Conservation (phyloP, 2,113 vertebrate species). For the Natator depressus region DNA sequence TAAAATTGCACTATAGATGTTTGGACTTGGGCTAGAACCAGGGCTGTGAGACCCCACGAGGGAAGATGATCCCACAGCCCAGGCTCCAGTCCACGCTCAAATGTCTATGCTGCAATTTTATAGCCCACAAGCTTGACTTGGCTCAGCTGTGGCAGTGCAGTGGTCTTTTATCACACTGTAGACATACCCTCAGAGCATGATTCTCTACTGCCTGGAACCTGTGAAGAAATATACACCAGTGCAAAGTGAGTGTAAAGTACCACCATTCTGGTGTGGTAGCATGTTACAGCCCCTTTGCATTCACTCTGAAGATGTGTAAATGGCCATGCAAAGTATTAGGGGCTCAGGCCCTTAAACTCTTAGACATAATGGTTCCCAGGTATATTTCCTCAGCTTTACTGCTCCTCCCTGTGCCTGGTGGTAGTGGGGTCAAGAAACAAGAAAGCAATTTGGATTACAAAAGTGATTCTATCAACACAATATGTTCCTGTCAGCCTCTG, state of each 20-base stretch:
- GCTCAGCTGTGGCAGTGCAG: too few relatives aligned
- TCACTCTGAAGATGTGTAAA: not conserved
- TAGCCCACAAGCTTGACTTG: not conserved
- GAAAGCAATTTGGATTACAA: not conserved
- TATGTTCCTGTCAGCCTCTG: not conserved
- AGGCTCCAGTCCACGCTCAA: not conserved
- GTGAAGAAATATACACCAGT: not conserved
- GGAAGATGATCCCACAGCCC: not conserved
- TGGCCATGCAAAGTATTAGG: not conserved
- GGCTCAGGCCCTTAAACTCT: not conserved
- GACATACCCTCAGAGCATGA: not conserved
- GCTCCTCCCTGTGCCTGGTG: not conserved
- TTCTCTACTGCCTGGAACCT: not conserved
- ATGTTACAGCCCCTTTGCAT: not conserved
- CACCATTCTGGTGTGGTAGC: not conserved
- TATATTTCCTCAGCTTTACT: not conserved
- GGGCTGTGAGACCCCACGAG: not conserved
- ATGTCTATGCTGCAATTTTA: not conserved
- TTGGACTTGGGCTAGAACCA: not conserved
- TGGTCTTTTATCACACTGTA: not conserved
- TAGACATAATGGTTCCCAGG: not conserved
- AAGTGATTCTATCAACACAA: not conserved
- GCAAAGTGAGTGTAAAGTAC: not conserved
- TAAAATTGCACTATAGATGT: not conserved
- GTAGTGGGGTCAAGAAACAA: not conserved